Percentiles rank a stretch among this genome's conserved stretches.
Conservation (phyloP, 2,888 invertebrate species). For the Caenorhabditis sp. region DNA sequence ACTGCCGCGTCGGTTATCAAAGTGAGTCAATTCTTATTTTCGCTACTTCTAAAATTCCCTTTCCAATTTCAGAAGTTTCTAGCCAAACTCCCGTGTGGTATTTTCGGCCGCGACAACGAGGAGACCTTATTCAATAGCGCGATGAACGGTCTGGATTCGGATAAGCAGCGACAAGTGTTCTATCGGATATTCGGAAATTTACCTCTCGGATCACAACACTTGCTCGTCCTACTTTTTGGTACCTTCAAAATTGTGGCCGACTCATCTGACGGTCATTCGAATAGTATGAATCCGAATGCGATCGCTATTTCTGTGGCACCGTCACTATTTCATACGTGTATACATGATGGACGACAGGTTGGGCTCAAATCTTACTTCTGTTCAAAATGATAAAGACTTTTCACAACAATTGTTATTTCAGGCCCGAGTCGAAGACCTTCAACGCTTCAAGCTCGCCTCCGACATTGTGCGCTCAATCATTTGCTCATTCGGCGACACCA, state of each 20-base stretch:
- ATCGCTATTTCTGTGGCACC: constrained; percentile 93
- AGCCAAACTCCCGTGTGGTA: constrained; percentile 92
- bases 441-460: constrained; percentile 88
- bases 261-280: constrained; percentile 86
- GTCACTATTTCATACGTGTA: constrained; percentile 93
- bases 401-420: too few species aligned
- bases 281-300: constrained; percentile 93
- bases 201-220: constrained; percentile 87
- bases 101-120: constrained; percentile 91
- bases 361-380: constrained; percentile 2
- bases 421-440: constrained; percentile 93
- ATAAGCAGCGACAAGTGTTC: constrained; percentile 88
- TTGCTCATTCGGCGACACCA: constrained; percentile 88
- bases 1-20: constrained; percentile 97
- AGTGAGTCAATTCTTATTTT: constrained; percentile 52
- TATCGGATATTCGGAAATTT: constrained; percentile 87
- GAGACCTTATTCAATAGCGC: constrained; percentile 87
- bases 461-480: constrained; percentile 95
- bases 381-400: too few species aligned
- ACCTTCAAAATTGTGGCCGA: constrained; percentile 94
- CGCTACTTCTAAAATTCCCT: background rate
- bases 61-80: constrained; percentile 81
- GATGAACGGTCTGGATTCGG: constrained; percentile 78
- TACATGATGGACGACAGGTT: constrained; percentile 84
- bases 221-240: constrained; percentile 92